Evolutionary conservation across 2,113 vertebrate species (phyloP).

Genomic region (Polypterus senegalus): DNA sequence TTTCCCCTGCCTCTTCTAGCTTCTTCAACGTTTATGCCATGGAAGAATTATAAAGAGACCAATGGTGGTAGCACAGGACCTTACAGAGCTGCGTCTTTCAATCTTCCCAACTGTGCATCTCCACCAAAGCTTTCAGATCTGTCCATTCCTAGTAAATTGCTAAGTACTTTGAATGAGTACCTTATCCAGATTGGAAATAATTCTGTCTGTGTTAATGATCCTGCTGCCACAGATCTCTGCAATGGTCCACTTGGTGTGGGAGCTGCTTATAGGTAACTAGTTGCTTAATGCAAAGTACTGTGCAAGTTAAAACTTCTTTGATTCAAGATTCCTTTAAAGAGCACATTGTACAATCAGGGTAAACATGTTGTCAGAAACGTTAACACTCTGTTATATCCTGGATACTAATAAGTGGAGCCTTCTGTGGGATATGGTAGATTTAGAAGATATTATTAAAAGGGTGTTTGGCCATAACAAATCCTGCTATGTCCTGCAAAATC

Average conservation of each 20-base stretch:
- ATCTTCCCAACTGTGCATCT: background rate
- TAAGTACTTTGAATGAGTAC: background rate
- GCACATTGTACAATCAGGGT: no score
- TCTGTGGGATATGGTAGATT: no score
- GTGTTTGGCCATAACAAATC: no score
- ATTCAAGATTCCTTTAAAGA: no score
- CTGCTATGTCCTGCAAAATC: no score
- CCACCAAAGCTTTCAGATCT: background rate
- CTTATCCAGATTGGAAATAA: background rate
- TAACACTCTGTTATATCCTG: no score
- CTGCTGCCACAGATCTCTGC: background rate
- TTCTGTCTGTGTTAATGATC: background rate
- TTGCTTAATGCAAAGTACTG: no score
- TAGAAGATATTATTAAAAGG: no score
- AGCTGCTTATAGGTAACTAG: background rate
- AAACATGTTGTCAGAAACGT: no score
- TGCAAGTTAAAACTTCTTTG: no score
- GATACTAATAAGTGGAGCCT: no score
- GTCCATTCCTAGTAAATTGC: background rate
- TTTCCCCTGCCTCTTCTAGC: background rate
- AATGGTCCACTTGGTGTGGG: background rate
- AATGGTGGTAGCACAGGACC: background rate
- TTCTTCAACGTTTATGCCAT: background rate
- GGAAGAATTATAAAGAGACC: slow-evolving; percentile 1
- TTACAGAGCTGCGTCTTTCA: background rate